Conservation (phyloP, 2,113 vertebrate genomes). For the Pithys albifrons region DNA sequence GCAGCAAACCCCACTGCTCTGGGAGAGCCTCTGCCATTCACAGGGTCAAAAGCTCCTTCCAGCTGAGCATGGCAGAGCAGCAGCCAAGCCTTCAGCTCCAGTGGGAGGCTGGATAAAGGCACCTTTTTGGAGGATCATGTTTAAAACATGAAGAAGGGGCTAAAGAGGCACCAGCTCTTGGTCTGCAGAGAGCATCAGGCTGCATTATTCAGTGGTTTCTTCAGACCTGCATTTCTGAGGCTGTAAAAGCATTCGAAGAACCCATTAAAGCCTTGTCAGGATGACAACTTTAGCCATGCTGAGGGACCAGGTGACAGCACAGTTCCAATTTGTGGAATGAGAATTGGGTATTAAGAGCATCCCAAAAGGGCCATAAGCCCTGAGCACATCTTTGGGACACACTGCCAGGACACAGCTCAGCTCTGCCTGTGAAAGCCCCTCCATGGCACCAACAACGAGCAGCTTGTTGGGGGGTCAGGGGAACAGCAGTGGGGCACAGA, state of each 20-base stretch:
- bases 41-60: background rate
- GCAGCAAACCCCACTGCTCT: background rate
- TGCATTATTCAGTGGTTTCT: conserved; percentile 19
- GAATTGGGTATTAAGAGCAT: background rate
- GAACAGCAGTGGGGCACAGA: background rate
- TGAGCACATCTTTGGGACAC: background rate
- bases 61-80: background rate
- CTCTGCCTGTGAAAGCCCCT: background rate
- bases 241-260: background rate
- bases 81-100: background rate
- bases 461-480: background rate
- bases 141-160: conserved; percentile 3
- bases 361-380: background rate
- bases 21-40: background rate
- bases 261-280: conserved; percentile 12
- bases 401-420: background rate
- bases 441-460: background rate
- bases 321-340: background rate
- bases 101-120: background rate
- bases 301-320: background rate
- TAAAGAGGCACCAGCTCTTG: background rate
- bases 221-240: background rate
- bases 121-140: background rate
- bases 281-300: background rate
- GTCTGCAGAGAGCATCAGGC: background rate